Conservation (phyloP, 2,797 vertebrate species). For the Gambelia wislizenii region DNA sequence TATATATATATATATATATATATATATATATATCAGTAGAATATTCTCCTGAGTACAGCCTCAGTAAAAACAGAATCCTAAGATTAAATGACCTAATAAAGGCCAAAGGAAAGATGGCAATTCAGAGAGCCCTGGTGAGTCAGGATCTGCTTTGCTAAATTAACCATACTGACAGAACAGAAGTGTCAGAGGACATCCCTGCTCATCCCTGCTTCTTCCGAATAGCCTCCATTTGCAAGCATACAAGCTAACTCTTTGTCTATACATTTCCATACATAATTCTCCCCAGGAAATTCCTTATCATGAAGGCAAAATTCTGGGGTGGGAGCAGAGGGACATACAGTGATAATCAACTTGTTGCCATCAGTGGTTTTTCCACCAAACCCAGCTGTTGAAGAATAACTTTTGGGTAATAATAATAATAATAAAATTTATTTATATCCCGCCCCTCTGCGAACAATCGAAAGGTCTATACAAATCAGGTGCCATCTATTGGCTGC, state of each 20-base stretch:
- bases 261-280: constrained; percentile 43
- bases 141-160: constrained; percentile 27
- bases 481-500: not conserved
- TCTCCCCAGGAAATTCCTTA: constrained; percentile 50
- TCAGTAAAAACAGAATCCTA: not conserved
- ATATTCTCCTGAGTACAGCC: not conserved
- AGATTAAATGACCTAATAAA: constrained; percentile 15
- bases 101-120: not conserved
- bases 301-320: constrained; percentile 41
- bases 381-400: not conserved
- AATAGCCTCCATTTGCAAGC: constrained; percentile 1
- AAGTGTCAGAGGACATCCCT: constrained; percentile 20
- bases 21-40: constrained; percentile 20
- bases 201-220: not conserved
- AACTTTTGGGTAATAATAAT: too few species aligned
- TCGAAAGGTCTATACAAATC: not conserved
- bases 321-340: not conserved
- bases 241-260: not conserved
- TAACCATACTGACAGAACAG: constrained; percentile 31
- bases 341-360: not conserved
- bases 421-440: too few species aligned
- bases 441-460: too few species aligned
- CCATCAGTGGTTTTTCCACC: not conserved
- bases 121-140: not conserved
- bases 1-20: constrained; percentile 13